Evolutionary conservation across 2,113 vertebrate genomes (phyloP), one percentile per base, ranked within the genome.

Genomic region (Indicator maculatus): DNA sequence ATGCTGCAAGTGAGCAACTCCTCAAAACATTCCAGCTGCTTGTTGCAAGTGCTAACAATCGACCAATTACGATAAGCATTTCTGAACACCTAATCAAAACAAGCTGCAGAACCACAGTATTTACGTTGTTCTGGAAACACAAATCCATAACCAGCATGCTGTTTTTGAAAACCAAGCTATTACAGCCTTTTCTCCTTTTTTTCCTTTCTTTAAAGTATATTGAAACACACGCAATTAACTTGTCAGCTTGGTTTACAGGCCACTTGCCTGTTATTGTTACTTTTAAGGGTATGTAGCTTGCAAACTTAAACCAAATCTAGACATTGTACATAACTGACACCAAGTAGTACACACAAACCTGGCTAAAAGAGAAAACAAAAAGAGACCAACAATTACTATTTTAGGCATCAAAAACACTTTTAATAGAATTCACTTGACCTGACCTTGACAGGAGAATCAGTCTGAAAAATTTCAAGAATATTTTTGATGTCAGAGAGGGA

Each of bases 81-180:
- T 91, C 76, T 89, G 66, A 89, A 58, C 67, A 88, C 67, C 84
- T 77, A 91, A 95, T 91, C 87, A 93, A 95, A 96, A 89, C 64
- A 83, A 88, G 41, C 52, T 41, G 55, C 5, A 90, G 31, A 86
- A 81, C n/a, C 38, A 36, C 69, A 83, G 53, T 86, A 81, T 8
- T 95, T 77, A 67, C 20, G 44, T 44, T 19, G 12, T 50, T 87
- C 83, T 75, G 50, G 53, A 89, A 93, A 88, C 38, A 95, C 8
- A 79, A 44, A 91, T 77, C 89, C 85, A 80, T 89, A 87, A 82
- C 28, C 5, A 39, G 47, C 18, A 12, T 13, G 21, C 19, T 78
- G 69, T 56, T 88, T 94, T 45, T 52, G 56, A 64, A 93, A 96
- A 93, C 11, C 83, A 87, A 83, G 47, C 18, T 55, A 76, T 44